Evolutionary conservation across 2,113 vertebrate genomes (phyloP), one percentile per base, ranked within the genome.

Genomic region (Halichoeres trimaculatus): DNA sequence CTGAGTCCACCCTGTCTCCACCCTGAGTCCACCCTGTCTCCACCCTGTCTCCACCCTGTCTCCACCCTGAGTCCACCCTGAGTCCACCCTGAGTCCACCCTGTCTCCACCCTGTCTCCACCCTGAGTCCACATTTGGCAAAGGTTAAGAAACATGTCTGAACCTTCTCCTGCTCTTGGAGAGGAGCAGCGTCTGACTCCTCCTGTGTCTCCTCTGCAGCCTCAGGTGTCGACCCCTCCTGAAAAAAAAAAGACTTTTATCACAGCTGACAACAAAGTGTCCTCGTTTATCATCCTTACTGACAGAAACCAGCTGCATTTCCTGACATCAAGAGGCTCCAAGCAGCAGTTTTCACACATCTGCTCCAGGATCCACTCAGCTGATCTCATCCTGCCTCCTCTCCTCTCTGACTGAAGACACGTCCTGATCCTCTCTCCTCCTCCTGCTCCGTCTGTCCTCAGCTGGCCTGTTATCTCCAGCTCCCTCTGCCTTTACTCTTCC

Each of bases 101-200:
- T n/a, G n/a, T n/a, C n/a, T n/a, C n/a, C n/a, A n/a, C n/a, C n/a
- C n/a, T n/a, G n/a, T n/a, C n/a, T n/a, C n/a, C n/a, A n/a, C n/a
- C n/a, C n/a, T n/a, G n/a, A n/a, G n/a, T n/a, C n/a, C n/a, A n/a
- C n/a, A n/a, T n/a, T n/a, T n/a, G n/a, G n/a, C n/a, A n/a, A n/a
- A n/a, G n/a, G n/a, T n/a, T n/a, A n/a, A n/a, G n/a, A n/a, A n/a
- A 43, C 13, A 43, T 14, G 12, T 43, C 1, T 12, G 13, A 16
- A 80, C 82, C 69, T 85, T 68, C 45, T 84, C 81, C 35, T 76
- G 63, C 10, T 83, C 54, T 48, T 69, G 57, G 19, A 2, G 22
- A 66, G 30, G n/a, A 10, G 35, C 38, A 38, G 81, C 64, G 30
- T 3, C 59, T 45, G 83, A 51, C n/a, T n/a, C n/a, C 20, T 73